phyloP scores from a whole-genome alignment of 2,797 vertebrate genomes.

The Cossypha niveicapilla region DNA sequence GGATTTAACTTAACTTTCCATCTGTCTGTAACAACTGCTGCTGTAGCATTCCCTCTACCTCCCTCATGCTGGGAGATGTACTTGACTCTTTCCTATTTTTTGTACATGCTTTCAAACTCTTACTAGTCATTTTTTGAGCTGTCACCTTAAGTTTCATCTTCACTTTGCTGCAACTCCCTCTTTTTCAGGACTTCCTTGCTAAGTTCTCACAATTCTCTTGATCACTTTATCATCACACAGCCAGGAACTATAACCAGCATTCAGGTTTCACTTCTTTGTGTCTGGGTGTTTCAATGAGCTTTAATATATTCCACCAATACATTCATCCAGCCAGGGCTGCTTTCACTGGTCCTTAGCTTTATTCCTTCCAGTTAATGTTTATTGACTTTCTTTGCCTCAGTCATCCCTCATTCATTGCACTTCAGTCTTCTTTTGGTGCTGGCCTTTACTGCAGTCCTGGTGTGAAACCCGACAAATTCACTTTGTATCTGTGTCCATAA shows the following conservation, averaged over 20 bases:
- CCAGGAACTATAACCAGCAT: not conserved
- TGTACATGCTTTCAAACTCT: not conserved
- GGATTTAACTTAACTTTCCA: not conserved
- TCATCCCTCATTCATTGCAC: not conserved
- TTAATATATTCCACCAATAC: not conserved
- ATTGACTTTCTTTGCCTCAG: not conserved
- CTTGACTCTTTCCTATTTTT: not conserved
- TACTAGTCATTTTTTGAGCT: not conserved
- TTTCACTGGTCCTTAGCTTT: not conserved
- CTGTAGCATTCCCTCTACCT: not conserved
- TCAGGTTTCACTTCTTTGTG: not conserved
- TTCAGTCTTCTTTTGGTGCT: not conserved
- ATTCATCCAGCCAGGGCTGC: not conserved
- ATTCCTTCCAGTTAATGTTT: not conserved
- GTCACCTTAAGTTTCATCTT: not conserved
- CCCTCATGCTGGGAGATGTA: rapidly evolving
- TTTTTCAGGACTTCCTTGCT: not conserved
- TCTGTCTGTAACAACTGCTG: not conserved
- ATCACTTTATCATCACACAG: not conserved
- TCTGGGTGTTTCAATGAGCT: not conserved
- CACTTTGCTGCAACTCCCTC: not conserved
- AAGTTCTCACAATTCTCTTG: not conserved
- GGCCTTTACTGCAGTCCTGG: not conserved
- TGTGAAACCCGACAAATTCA: not conserved
- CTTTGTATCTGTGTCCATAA: not conserved